phyloP scores from a whole-genome alignment of 2,888 invertebrate species.

The Esperia sulphurella region DNA sequence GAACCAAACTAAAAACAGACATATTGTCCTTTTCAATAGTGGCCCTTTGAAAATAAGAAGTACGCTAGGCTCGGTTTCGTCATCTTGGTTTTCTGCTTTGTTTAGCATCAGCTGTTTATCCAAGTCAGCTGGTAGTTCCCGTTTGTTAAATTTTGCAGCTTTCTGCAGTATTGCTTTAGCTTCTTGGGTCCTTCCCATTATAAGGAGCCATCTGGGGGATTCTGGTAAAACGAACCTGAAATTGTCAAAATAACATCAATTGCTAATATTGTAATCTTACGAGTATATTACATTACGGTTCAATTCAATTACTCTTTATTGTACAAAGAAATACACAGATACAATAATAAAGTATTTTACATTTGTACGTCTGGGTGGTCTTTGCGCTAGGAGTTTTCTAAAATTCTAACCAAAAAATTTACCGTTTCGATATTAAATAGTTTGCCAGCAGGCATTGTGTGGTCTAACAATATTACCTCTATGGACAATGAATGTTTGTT shows the following conservation, averaged over 20 bases:
- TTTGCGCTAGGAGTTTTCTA: too few relatives aligned
- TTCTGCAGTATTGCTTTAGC: slow-evolving; percentile 82
- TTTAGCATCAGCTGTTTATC: slow-evolving; percentile 83
- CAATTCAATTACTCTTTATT: too few relatives aligned
- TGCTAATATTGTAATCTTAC: too few relatives aligned
- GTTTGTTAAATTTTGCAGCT: slow-evolving; percentile 83
- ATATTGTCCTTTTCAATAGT: slow-evolving; percentile 83
- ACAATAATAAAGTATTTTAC: too few relatives aligned
- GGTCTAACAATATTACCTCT: too few relatives aligned
- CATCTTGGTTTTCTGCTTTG: slow-evolving; percentile 56
- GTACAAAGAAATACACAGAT: too few relatives aligned
- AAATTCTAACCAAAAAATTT: too few relatives aligned
- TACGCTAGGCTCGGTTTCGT: slow-evolving; percentile 76
- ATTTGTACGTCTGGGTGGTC: too few relatives aligned
- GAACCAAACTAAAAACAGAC: slow-evolving; percentile 87
- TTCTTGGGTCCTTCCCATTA: slow-evolving; percentile 85
- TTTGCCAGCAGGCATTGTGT: too few relatives aligned
- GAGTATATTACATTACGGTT: too few relatives aligned
- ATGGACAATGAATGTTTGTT: too few relatives aligned
- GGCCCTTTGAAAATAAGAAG: slow-evolving; percentile 83
- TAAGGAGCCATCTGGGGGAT: slow-evolving; percentile 88
- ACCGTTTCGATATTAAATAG: too few relatives aligned
- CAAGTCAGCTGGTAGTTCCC: slow-evolving; percentile 82
- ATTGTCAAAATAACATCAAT: slow-evolving; percentile 10
- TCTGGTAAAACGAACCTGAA: slow-evolving; percentile 87